A percentile compares a stretch with the other conserved stretches of the same genome.
phyloP scores from a whole-genome alignment of 2,888 invertebrate species.

The Hymenopus coronatus region DNA sequence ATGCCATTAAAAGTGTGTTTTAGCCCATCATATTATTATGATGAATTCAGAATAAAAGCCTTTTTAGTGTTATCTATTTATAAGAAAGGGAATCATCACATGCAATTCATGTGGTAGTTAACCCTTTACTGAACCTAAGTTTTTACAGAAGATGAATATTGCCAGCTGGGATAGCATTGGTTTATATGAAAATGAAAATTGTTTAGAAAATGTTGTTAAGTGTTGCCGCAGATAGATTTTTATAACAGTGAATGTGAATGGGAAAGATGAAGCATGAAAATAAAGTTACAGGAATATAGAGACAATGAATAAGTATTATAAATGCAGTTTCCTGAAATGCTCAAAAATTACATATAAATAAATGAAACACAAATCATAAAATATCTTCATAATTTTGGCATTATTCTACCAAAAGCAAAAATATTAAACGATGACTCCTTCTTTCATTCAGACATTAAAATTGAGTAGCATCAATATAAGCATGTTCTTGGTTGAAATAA shows the following conservation, averaged over 20 bases:
- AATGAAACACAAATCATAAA: not conserved
- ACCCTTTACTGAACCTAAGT: constrained; percentile 13
- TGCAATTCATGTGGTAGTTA: not conserved
- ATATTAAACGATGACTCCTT: not conserved
- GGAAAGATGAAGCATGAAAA: constrained; percentile 7
- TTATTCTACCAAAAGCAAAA: not conserved
- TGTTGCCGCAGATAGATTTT: constrained; percentile 29
- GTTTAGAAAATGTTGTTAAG: constrained; percentile 26
- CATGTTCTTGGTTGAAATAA: not conserved
- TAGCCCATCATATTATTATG: not conserved
- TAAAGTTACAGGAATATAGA: not conserved
- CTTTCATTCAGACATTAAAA: not conserved
- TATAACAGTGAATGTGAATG: constrained; percentile 20
- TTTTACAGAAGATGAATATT: constrained; percentile 18
- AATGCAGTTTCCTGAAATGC: not conserved
- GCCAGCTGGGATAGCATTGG: constrained; percentile 17
- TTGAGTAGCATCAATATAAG: not conserved
- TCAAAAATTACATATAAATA: not conserved
- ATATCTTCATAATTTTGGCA: not conserved
- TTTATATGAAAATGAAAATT: constrained; percentile 19
- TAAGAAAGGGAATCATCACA: not conserved
- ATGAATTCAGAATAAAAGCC: constrained; percentile 6
- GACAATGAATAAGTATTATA: not conserved
- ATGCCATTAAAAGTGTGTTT: constrained; percentile 4
- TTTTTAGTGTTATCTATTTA: constrained; percentile 14